Evolutionary conservation across 2,113 vertebrate genomes (phyloP).

Genomic region (Pomatostomus ruficeps): DNA sequence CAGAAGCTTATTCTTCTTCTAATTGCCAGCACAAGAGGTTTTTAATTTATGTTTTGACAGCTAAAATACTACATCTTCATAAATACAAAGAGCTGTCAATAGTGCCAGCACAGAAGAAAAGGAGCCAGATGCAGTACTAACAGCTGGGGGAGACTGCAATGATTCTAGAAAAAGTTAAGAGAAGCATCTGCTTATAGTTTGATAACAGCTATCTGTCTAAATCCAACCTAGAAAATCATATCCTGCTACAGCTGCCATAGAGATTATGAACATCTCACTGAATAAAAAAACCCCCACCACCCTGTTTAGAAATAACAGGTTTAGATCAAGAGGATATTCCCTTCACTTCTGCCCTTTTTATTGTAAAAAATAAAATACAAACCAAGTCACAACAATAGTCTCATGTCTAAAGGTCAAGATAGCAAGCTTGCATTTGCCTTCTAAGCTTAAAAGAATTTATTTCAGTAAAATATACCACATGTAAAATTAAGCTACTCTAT

Average conservation of each 20-base stretch:
- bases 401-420: neutral
- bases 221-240: conserved; percentile 9
- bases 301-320: neutral
- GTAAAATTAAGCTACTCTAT: neutral
- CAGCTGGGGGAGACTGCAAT: neutral
- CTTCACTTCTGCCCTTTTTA: neutral
- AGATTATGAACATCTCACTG: neutral
- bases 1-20: neutral
- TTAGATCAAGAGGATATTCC: neutral
- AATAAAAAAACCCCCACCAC: neutral
- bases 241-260: neutral
- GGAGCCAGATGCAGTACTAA: neutral
- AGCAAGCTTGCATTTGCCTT: neutral
- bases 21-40: neutral
- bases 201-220: conserved; percentile 5
- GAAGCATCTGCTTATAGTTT: conserved; percentile 14
- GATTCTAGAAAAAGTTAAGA: conserved; percentile 7
- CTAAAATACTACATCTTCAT: neutral
- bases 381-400: neutral
- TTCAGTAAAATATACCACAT: neutral
- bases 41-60: conserved; percentile 1
- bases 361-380: neutral
- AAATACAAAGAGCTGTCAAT: neutral
- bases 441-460: neutral
- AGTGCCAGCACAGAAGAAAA: neutral